Percentiles rank a stretch among this genome's conserved stretches.
phyloP scores from a whole-genome alignment of 2,888 invertebrate species.

The Pogonocherus hispidulus region DNA sequence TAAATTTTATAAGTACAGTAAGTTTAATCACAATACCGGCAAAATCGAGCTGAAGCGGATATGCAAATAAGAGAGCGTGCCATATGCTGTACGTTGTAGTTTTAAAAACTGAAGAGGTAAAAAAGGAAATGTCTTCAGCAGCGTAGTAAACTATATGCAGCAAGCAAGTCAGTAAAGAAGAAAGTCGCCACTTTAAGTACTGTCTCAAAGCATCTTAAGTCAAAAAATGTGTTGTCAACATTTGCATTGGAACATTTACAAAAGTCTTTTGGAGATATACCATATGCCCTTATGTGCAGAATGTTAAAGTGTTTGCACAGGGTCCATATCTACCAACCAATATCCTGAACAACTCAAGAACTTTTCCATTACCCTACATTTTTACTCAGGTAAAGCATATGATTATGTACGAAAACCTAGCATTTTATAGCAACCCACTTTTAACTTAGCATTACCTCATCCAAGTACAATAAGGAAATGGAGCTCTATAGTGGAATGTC shows the following conservation, averaged over 20 bases:
- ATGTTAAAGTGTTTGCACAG: not conserved
- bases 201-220: not conserved
- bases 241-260: not conserved
- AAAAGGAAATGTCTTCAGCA: not conserved
- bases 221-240: not conserved
- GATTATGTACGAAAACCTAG: conserved; percentile 1
- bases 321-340: not conserved
- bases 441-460: conserved; percentile 12
- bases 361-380: not conserved
- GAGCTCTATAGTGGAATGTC: conserved; percentile 25
- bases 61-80: too few relatives aligned
- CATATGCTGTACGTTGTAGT: too few relatives aligned
- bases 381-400: not conserved
- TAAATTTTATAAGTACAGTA: too few relatives aligned
- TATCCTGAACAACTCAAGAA: not conserved
- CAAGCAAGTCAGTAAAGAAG: not conserved
- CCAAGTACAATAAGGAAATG: conserved; percentile 29
- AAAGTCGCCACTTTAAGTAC: not conserved
- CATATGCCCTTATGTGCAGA: not conserved
- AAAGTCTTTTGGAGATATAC: not conserved
- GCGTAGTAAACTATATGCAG: not conserved
- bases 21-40: too few relatives aligned
- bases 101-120: too few relatives aligned
- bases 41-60: too few relatives aligned
- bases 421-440: too few relatives aligned